phyloP scores from a whole-genome alignment of 2,888 invertebrate species.

The Clostera curtula region DNA sequence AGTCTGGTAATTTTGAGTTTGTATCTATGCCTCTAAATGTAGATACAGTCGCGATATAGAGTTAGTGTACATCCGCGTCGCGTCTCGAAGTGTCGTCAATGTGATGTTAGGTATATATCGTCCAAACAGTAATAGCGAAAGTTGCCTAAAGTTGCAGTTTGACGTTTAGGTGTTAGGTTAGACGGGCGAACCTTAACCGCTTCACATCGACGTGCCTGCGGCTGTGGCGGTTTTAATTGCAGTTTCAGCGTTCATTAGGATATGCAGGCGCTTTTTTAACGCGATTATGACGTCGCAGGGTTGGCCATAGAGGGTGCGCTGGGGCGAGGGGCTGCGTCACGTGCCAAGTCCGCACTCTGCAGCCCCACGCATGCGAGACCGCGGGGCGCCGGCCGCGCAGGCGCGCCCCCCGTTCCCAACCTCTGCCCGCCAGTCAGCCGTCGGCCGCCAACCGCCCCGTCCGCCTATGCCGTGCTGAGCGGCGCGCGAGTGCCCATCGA shows the following conservation, averaged over 20 bases:
- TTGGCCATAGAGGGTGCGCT: slow-evolving; percentile 52
- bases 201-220: too few relatives aligned
- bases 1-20: too few relatives aligned
- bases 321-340: slow-evolving; percentile 73
- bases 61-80: too few relatives aligned
- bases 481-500: slow-evolving; percentile 57
- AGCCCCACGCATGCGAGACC: slow-evolving; percentile 73
- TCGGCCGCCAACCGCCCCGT: slow-evolving; percentile 70
- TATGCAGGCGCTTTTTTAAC: slow-evolving; percentile 70
- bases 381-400: slow-evolving; percentile 65
- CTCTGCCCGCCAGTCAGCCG: slow-evolving; percentile 67
- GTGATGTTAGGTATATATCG: too few relatives aligned
- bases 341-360: slow-evolving; percentile 73
- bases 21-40: too few relatives aligned
- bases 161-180: too few relatives aligned
- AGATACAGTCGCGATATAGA: too few relatives aligned
- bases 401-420: slow-evolving; percentile 61
- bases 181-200: too few relatives aligned
- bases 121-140: too few relatives aligned
- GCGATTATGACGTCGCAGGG: slow-evolving; percentile 69
- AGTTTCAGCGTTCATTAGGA: slow-evolving; percentile 67
- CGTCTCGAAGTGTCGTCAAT: too few relatives aligned
- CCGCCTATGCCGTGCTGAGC: slow-evolving; percentile 32
- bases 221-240: slow-evolving; percentile 57
- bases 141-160: too few relatives aligned